These are phyloP conservation scores for Perodicticus potto DNA, from an alignment of 2,797 vertebrate species.

Conservation along the genomic window DNA sequence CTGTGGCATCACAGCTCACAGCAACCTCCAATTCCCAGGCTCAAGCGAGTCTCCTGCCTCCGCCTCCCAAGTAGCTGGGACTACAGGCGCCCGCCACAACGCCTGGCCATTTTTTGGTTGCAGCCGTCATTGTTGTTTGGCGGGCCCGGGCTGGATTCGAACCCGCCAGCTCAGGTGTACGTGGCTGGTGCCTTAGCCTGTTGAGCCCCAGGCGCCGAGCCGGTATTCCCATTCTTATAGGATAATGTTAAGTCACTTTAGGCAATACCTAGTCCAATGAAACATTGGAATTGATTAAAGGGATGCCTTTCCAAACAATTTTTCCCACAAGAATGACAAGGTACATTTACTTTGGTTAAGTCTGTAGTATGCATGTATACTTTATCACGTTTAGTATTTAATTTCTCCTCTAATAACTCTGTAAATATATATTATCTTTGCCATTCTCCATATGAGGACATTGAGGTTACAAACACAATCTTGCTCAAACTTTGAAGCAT, in stretches of 20 bases:
- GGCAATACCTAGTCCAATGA: neutral
- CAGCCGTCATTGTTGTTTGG: too few relatives aligned
- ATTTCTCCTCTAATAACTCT: conserved; percentile 24
- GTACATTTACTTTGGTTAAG: neutral
- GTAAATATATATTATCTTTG: conserved; percentile 1
- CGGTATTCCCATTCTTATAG: neutral
- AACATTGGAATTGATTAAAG: neutral
- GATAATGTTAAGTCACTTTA: neutral
- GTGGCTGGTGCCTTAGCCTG: too few relatives aligned
- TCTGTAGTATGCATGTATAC: neutral
- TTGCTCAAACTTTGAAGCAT: conserved; percentile 16
- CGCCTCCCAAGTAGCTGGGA: too few relatives aligned
- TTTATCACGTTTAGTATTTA: neutral
- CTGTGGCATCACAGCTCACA: too few relatives aligned
- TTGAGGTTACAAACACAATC: conserved; percentile 7
- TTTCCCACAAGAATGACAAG: neutral
- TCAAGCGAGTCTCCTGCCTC: too few relatives aligned
- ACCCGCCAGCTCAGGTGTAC: too few relatives aligned
- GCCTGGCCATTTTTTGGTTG: too few relatives aligned
- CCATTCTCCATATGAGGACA: conserved; percentile 20
- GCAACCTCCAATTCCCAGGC: too few relatives aligned
- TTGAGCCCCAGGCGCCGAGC: too few relatives aligned
- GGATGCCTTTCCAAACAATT: neutral
- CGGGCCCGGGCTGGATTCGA: too few relatives aligned
- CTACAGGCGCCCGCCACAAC: too few relatives aligned